Conservation (phyloP, 2,113 vertebrate species). For the Oreochromis tanganicae region DNA sequence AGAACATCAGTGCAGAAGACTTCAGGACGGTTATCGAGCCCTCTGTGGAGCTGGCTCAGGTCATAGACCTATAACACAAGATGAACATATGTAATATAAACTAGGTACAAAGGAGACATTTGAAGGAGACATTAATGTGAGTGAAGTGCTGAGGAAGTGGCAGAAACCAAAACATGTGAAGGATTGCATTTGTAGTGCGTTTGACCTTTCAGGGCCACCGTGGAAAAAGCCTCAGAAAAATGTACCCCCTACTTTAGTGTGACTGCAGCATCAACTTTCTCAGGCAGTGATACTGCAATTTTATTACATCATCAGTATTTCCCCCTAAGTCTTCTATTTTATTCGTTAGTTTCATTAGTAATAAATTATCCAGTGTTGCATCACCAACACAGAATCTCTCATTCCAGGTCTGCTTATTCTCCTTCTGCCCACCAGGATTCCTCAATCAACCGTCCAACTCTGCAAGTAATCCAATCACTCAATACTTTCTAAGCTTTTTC, state of each 20-base stretch:
- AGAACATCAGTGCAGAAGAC: slow-evolving; percentile 22
- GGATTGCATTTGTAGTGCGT: neutral
- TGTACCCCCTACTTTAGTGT: neutral
- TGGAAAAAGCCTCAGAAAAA: neutral
- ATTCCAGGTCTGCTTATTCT: neutral
- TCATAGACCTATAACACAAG: slow-evolving; percentile 25
- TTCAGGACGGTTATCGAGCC: neutral
- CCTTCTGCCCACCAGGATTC: neutral
- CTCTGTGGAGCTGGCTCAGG: slow-evolving; percentile 33
- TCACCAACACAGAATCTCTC: neutral
- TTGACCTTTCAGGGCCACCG: neutral
- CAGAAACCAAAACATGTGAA: neutral
- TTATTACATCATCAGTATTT: neutral
- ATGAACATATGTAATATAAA: neutral
- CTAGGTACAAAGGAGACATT: neutral
- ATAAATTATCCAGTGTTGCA: neutral
- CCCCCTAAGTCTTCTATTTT: neutral
- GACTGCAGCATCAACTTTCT: neutral
- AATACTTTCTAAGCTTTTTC: neutral
- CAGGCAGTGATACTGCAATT: neutral
- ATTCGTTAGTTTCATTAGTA: neutral
- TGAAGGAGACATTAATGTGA: neutral
- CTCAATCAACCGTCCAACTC: neutral
- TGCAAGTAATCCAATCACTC: neutral
- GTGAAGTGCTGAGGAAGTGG: neutral